Percentiles rank a stretch among this genome's conserved stretches.
phyloP scores from a whole-genome alignment of 92 coral and sea anemone genomes.

The Porites evermanni region DNA sequence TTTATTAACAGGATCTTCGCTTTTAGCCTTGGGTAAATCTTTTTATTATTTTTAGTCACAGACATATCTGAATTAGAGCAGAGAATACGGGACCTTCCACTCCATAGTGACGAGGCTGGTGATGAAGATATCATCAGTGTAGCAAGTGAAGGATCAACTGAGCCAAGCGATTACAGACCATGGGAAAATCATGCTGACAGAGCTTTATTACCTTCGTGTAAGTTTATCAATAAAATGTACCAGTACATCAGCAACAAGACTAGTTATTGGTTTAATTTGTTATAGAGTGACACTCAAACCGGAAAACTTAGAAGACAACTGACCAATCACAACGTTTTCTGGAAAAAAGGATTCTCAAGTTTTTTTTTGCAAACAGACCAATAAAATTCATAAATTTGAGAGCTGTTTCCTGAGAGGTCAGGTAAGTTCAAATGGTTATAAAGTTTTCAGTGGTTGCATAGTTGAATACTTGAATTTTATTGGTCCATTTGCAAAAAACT shows the following conservation, averaged over 20 bases:
- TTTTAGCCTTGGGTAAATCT: neutral
- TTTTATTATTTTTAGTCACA: constrained; percentile 52
- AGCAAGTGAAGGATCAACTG: constrained; percentile 58
- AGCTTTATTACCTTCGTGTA: constrained; percentile 90
- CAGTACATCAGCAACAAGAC: neutral
- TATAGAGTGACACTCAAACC: neutral
- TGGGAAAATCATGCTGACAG: constrained; percentile 80
- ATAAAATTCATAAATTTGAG: no score
- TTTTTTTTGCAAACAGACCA: no score
- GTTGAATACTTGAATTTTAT: no score
- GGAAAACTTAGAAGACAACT: no score
- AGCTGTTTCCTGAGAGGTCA: no score
- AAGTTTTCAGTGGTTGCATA: no score
- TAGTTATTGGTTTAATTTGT: no score
- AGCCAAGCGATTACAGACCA: constrained; percentile 83
- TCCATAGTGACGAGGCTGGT: constrained; percentile 52
- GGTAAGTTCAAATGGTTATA: no score
- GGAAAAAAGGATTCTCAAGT: no score
- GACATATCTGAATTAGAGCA: constrained; percentile 95
- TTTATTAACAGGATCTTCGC: no score
- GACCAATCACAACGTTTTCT: no score
- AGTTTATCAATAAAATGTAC: constrained; percentile 8
- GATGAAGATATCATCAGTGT: constrained; percentile 46
- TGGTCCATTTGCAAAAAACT: no score
- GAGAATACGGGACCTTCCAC: constrained; percentile 84